A percentile compares a stretch with the other conserved stretches of the same genome.
Conservation (phyloP, 1,140 invertebrate genomes). For the Octopus sinensis region DNA sequence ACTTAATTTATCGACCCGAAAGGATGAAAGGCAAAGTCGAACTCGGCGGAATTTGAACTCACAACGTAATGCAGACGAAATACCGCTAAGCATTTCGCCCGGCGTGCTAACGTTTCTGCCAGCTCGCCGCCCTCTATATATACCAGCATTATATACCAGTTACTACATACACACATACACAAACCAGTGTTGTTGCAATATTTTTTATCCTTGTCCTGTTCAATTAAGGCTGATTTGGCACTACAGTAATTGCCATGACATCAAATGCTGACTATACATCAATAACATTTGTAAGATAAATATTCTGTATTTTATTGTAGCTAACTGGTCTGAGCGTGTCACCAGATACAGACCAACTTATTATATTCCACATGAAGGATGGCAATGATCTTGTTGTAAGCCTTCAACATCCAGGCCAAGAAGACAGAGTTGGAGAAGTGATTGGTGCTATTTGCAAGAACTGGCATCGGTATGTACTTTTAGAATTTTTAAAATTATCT, state of each 20-base stretch:
- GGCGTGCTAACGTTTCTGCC: no score
- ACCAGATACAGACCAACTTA: conserved; percentile 81
- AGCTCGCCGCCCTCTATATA: no score
- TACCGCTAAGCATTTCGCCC: no score
- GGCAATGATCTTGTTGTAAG: conserved; percentile 89
- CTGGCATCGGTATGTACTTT: conserved; percentile 36
- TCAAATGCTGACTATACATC: not conserved
- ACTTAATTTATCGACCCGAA: no score
- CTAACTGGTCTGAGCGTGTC: conserved; percentile 78
- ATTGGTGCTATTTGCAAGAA: conserved; percentile 70
- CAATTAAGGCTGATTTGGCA: no score
- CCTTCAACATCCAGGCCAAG: conserved; percentile 60
- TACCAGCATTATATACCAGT: no score
- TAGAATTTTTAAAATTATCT: not conserved
- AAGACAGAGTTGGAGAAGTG: conserved; percentile 74
- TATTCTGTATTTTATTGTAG: conserved; percentile 48
- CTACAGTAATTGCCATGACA: not conserved
- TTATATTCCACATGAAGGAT: conserved; percentile 81
- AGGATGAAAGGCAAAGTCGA: no score
- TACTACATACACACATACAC: no score
- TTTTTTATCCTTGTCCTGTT: not conserved
- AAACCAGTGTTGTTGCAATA: no score
- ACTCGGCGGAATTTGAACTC: no score
- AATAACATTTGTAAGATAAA: not conserved
- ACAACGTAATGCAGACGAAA: no score